Percentiles rank a stretch among this genome's conserved stretches.
phyloP scores from a whole-genome alignment of 2,113 vertebrate species.

The Bos javanicus region DNA sequence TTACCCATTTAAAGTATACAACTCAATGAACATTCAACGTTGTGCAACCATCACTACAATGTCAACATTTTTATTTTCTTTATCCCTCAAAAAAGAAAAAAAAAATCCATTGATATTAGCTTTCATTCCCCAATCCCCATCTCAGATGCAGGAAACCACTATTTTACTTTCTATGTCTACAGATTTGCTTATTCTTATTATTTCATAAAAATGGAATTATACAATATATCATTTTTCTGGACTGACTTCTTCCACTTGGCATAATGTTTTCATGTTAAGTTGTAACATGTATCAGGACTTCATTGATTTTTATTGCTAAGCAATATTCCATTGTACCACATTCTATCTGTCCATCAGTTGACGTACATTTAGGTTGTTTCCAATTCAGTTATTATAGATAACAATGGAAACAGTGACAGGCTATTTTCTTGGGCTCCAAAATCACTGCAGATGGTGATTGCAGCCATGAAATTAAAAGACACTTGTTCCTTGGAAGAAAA shows the following conservation, averaged over 20 bases:
- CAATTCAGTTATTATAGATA: background rate
- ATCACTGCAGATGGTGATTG: background rate
- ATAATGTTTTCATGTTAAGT: background rate
- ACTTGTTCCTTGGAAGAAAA: background rate
- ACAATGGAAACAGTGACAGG: background rate
- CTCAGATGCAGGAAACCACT: background rate
- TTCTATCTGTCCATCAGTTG: background rate
- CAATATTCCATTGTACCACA: background rate
- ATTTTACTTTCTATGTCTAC: background rate
- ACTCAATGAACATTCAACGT: background rate
- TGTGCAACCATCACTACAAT: background rate
- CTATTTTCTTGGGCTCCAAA: background rate
- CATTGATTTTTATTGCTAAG: background rate
- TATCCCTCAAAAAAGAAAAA: background rate
- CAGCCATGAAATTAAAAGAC: background rate
- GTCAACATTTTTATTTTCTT: background rate
- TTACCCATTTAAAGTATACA: background rate
- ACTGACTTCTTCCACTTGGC: background rate
- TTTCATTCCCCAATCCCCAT: background rate
- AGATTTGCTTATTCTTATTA: background rate
- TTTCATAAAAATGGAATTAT: background rate
- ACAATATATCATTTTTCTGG: background rate
- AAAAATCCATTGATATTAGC: background rate
- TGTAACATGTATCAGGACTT: background rate
- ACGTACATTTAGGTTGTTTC: background rate